phyloP scores from a whole-genome alignment of 1,140 invertebrate species.

The Brachionus plicatilis region DNA sequence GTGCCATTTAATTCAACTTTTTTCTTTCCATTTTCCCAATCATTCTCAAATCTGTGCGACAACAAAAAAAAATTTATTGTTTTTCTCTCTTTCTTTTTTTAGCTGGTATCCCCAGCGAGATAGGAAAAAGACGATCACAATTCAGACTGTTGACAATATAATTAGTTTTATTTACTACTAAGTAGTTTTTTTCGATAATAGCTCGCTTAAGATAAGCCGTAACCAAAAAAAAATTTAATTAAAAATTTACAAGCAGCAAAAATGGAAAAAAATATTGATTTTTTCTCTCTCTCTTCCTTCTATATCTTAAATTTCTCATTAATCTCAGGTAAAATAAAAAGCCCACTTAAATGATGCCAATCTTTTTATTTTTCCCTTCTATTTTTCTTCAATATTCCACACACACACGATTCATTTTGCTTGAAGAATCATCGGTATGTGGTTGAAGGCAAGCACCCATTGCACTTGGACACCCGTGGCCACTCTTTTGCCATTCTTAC shows the following conservation, averaged over 20 bases:
- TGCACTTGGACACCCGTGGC: neutral
- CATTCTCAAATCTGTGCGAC: neutral
- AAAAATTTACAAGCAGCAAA: constrained; percentile 12
- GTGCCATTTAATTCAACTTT: neutral
- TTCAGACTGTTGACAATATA: constrained; percentile 23
- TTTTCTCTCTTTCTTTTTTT: neutral
- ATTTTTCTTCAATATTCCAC: neutral
- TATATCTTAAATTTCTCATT: neutral
- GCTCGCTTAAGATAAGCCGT: constrained; percentile 2
- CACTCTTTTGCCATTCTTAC: neutral
- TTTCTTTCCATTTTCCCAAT: neutral
- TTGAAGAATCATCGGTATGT: neutral
- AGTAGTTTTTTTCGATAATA: constrained; percentile 23
- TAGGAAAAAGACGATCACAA: neutral
- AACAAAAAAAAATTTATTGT: neutral
- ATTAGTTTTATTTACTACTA: constrained; percentile 16
- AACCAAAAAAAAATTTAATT: constrained; percentile 1
- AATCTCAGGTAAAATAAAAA: neutral
- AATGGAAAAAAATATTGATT: neutral
- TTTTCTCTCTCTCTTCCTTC: neutral
- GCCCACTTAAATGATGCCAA: neutral
- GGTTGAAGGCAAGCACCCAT: neutral
- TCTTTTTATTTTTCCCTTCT: neutral
- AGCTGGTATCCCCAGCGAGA: neutral
- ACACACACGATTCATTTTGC: neutral